A percentile compares a stretch with the other conserved stretches of the same genome.
These are phyloP conservation scores for Alloscopus bannaensis DNA, from an alignment of 2,888 invertebrate genomes.

Conservation along the genomic window DNA sequence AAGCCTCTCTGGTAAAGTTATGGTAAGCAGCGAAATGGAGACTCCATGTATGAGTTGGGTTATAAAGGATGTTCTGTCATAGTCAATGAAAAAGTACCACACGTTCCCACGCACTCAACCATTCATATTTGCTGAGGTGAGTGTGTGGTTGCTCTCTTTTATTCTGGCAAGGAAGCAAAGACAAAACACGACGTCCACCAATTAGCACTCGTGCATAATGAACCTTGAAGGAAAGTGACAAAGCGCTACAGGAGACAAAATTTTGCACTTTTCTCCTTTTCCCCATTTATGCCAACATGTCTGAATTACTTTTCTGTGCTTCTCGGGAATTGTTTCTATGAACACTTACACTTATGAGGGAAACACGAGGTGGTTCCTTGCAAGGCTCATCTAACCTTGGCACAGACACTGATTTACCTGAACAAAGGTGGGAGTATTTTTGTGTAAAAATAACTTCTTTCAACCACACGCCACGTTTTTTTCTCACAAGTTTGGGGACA, in stretches of 20 bases:
- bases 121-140: not conserved
- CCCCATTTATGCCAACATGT: not conserved
- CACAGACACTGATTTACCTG: not conserved
- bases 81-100: not conserved
- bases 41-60: not conserved
- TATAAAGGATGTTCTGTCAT: not conserved
- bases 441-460: too few relatives aligned
- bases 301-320: not conserved
- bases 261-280: not conserved
- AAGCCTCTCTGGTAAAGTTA: conserved; percentile 27
- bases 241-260: not conserved
- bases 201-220: conserved; percentile 55
- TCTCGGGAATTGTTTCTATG: too few relatives aligned
- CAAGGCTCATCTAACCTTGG: not conserved
- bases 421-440: not conserved
- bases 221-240: conserved; percentile 48
- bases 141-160: not conserved
- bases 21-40: conserved; percentile 18
- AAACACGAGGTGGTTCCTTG: too few relatives aligned
- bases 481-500: too few relatives aligned
- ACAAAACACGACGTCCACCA: conserved; percentile 20
- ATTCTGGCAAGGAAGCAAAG: not conserved
- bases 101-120: not conserved
- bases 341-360: too few relatives aligned
- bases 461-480: too few relatives aligned